A percentile compares a stretch with the other conserved stretches of the same genome.
phyloP scores from a whole-genome alignment of 2,888 invertebrate species.

The Sarcophaga variegata region DNA sequence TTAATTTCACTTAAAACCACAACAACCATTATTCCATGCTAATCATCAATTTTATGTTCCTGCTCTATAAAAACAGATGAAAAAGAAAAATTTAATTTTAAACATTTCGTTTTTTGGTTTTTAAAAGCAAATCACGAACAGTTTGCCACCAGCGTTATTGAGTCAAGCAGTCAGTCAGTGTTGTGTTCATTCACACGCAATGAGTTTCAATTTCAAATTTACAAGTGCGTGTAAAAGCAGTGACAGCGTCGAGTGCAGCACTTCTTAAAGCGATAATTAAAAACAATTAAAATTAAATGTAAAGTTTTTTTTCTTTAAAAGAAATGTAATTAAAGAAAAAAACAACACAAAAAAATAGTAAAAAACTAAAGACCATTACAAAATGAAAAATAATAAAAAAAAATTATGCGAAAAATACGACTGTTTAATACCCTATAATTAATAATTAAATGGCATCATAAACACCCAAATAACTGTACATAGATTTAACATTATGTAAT shows the following conservation, averaged over 20 bases:
- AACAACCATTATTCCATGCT: slow-evolving; percentile 7
- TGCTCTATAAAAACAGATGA: slow-evolving; percentile 11
- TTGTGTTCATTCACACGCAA: slow-evolving; percentile 38
- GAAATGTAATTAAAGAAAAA: too few relatives aligned
- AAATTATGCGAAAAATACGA: too few relatives aligned
- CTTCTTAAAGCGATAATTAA: slow-evolving; percentile 38
- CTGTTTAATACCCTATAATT: too few relatives aligned
- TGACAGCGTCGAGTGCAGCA: background rate
- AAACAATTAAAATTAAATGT: slow-evolving; percentile 26
- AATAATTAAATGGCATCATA: too few relatives aligned
- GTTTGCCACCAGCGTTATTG: slow-evolving; percentile 32
- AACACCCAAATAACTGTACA: too few relatives aligned
- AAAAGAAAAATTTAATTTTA: background rate
- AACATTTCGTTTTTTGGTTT: background rate
- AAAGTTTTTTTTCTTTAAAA: background rate
- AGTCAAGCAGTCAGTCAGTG: background rate
- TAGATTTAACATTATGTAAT: too few relatives aligned
- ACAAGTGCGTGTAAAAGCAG: slow-evolving; percentile 48
- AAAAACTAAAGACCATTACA: too few relatives aligned
- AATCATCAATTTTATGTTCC: slow-evolving; percentile 45
- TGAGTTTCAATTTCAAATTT: slow-evolving; percentile 48
- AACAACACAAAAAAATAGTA: too few relatives aligned
- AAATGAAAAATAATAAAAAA: too few relatives aligned
- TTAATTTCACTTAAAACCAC: slow-evolving; percentile 32
- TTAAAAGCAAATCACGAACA: background rate